Evolutionary conservation across 2,113 vertebrate genomes (phyloP).

Genomic region (Pluvialis apricaria): DNA sequence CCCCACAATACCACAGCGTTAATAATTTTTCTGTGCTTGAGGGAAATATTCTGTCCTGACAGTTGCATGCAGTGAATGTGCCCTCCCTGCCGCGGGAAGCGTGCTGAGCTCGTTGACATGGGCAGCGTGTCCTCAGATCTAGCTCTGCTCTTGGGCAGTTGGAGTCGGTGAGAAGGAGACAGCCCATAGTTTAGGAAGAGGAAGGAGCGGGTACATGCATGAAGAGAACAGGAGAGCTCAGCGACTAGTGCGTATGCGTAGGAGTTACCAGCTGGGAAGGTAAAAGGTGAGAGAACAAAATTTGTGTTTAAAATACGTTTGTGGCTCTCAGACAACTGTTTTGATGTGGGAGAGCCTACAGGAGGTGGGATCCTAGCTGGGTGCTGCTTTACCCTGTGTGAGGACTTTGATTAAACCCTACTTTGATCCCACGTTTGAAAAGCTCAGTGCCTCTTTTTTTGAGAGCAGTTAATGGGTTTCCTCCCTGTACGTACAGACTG

Average conservation of each 20-base stretch:
- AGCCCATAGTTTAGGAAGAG: neutral
- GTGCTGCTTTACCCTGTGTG: neutral
- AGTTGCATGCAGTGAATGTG: neutral
- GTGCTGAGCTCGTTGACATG: neutral
- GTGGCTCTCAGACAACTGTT: neutral
- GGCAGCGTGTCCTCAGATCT: neutral
- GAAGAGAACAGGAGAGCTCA: neutral
- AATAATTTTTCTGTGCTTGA: neutral
- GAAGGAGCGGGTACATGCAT: neutral
- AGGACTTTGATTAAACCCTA: neutral
- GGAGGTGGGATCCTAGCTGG: neutral
- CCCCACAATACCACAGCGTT: neutral
- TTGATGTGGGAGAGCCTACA: neutral
- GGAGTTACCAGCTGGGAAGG: neutral
- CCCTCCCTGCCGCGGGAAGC: neutral
- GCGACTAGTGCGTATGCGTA: accelerated
- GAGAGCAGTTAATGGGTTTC: neutral
- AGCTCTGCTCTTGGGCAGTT: neutral
- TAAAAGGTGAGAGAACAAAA: neutral
- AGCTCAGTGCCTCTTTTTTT: neutral
- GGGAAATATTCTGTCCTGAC: neutral
- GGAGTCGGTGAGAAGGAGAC: neutral
- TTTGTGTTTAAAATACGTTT: neutral
- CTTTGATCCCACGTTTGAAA: neutral
- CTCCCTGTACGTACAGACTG: neutral